Percentiles rank a stretch among this genome's conserved stretches.
These are phyloP conservation scores for Platyscapa corneri DNA, from an alignment of 1,140 invertebrate species.

Conservation along the genomic window DNA sequence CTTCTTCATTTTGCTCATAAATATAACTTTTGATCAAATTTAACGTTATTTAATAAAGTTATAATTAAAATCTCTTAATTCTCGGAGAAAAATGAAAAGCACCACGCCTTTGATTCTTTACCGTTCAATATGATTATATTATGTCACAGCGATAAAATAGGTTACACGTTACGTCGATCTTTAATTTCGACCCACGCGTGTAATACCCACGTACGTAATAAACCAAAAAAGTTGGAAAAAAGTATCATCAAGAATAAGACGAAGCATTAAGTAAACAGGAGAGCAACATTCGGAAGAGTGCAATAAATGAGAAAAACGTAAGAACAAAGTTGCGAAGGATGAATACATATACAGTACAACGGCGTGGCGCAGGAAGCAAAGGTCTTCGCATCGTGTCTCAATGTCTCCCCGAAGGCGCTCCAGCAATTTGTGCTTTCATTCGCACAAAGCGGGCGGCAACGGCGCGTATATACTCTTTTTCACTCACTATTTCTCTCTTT, in stretches of 20 bases:
- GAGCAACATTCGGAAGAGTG: conserved; percentile 9
- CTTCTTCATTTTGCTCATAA: background rate
- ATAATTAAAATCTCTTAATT: background rate
- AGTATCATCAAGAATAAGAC: background rate
- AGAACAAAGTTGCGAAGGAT: conserved; percentile 40
- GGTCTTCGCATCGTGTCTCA: conserved; percentile 69
- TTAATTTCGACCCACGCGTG: background rate
- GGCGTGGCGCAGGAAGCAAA: conserved; percentile 53
- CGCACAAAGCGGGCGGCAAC: conserved; percentile 67
- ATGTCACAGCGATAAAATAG: background rate
- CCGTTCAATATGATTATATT: background rate
- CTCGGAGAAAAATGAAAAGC: no score
- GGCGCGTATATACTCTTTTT: conserved; percentile 51
- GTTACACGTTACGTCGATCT: background rate
- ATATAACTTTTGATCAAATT: background rate
- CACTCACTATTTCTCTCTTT: background rate
- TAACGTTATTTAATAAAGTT: background rate
- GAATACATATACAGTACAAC: conserved; percentile 42
- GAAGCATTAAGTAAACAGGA: conserved; percentile 29
- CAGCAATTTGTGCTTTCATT: conserved; percentile 74
- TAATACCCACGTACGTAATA: background rate
- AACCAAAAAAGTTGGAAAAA: background rate
- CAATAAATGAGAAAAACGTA: conserved; percentile 45
- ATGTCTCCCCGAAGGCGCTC: conserved; percentile 74
- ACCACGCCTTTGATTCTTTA: no score